phyloP scores from a whole-genome alignment of 1,140 invertebrate genomes.

The Drosophila kikkawai region DNA sequence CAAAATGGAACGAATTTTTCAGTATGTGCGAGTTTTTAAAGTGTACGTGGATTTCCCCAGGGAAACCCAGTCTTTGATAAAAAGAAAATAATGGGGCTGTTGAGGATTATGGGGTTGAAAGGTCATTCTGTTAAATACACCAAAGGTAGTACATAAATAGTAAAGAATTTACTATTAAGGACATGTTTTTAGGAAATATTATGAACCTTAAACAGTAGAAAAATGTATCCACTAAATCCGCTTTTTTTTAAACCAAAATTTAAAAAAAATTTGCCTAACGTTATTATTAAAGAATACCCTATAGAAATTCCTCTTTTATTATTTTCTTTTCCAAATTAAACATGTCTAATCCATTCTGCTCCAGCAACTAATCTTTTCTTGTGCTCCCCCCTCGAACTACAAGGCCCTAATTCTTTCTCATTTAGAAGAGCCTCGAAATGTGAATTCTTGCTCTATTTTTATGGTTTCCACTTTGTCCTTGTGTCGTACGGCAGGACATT shows the following conservation, averaged over 20 bases:
- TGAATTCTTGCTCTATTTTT: constrained; percentile 34
- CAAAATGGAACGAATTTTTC: constrained; percentile 41
- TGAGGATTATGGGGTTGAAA: constrained; percentile 18
- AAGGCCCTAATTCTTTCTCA: constrained; percentile 32
- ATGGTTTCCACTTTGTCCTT: constrained; percentile 27
- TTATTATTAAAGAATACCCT: background rate
- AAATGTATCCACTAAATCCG: no score
- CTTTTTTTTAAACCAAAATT: background rate
- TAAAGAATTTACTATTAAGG: background rate
- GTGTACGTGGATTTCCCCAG: background rate
- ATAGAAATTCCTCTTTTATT: background rate
- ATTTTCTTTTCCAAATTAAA: constrained; percentile 6
- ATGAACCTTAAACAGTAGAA: background rate
- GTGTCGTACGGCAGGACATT: constrained; percentile 40
- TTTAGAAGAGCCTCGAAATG: constrained; percentile 30
- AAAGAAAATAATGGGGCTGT: constrained; percentile 17
- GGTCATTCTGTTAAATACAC: background rate
- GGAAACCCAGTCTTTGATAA: constrained; percentile 34
- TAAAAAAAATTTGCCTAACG: no score
- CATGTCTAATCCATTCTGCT: constrained; percentile 20
- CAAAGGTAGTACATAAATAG: constrained; percentile 5
- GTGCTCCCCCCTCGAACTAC: background rate
- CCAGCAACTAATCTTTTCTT: constrained; percentile 10
- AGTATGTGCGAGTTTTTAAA: constrained; percentile 27
- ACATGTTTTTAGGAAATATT: background rate